Conservation (phyloP, 2,888 invertebrate species). For the Drosophila antonietae region DNA sequence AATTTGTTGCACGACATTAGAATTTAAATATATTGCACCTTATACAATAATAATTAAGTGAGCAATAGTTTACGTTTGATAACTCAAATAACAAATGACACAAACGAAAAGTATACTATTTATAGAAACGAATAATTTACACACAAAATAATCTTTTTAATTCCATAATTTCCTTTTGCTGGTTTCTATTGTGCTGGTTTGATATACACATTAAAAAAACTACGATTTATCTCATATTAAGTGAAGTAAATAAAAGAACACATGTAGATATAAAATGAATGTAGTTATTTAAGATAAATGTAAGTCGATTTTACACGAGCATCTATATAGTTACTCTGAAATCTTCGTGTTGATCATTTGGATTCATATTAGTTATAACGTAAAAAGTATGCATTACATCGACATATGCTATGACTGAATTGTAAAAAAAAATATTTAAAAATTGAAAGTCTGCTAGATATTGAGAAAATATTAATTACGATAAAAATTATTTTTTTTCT, state of each 20-base stretch:
- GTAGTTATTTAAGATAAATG: not conserved
- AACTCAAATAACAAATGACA: not conserved
- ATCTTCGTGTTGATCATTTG: not conserved
- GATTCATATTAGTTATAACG: constrained; percentile 1
- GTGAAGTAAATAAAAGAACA: not conserved
- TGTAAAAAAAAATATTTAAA: constrained; percentile 32
- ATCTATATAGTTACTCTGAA: not conserved
- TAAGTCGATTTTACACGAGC: not conserved
- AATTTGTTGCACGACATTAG: not conserved
- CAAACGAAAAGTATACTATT: not conserved
- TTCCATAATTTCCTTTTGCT: not conserved
- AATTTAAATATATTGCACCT: not conserved
- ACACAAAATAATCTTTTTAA: not conserved
- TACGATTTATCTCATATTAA: constrained; percentile 1
- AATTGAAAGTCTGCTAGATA: constrained; percentile 46
- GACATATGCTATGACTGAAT: constrained; percentile 44
- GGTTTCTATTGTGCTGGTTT: not conserved
- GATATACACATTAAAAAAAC: not conserved
- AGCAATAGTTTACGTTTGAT: not conserved
- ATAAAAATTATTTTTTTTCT: constrained; percentile 24
- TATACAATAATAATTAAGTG: not conserved
- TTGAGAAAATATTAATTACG: constrained; percentile 31
- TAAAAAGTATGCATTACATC: constrained; percentile 24
- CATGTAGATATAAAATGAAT: constrained; percentile 10
- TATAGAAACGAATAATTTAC: not conserved